Evolutionary conservation across 37 sponge, comb jelly and placozoan genomes (phyloP), one percentile per base, ranked within the genome.

Genomic region (Lycopodina hypogea): DNA sequence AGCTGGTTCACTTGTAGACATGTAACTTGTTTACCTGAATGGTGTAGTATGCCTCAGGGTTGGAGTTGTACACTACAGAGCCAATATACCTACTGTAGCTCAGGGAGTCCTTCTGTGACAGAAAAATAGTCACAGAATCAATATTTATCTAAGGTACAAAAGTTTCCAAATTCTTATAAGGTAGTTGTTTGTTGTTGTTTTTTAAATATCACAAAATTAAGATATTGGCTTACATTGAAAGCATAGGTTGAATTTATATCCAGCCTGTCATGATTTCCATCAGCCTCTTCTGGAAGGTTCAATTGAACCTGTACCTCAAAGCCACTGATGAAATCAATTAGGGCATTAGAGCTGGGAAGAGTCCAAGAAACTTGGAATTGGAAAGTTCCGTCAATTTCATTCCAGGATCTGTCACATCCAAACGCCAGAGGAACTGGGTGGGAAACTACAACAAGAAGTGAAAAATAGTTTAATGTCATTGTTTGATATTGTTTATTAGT

Each of bases 301-400:
- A 65, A 30, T 32, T 34, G 30, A 30, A 12, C 30, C 12, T 33
- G 32, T 12, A 65, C 11, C 17, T 21, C n/a, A 33, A 81, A 81
- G 1, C 38, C 1, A 0, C 26, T 48, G 64, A 72, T 72, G 28
- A 74, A 63, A 19, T 62, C 23, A 8, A 17, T 12, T 23, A 81
- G 50, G 65, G 48, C 0, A 12, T 51, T 17, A 38, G 58, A 60
- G 23, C 62, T 61, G 32, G 82, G 82, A 23, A 81, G 19, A 23
- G 48, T 64, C 82, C 82, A 81, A 55, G 58, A 60, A 29, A 72
- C 12, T 7, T 21, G 1, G 62, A 71, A 81, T 0, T 40, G 71
- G 53, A 72, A 81, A 34, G 60, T 48, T n/a, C 82, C 82, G 9
- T 30, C 1, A 0, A 8, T 0, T 33, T 72, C 74, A 64, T 63